These are phyloP conservation scores for Climacteris rufus DNA, from an alignment of 2,113 vertebrate species.

Conservation along the genomic window DNA sequence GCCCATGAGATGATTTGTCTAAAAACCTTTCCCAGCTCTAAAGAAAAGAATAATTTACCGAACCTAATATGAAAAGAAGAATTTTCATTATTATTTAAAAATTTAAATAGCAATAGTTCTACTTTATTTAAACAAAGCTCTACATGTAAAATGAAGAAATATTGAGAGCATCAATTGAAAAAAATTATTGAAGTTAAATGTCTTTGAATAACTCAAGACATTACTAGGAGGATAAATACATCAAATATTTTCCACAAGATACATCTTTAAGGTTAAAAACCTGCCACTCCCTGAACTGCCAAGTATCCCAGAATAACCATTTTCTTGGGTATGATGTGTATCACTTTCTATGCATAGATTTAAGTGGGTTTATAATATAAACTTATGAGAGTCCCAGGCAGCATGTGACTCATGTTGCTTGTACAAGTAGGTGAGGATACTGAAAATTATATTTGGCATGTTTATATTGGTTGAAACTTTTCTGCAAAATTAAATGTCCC, in stretches of 20 bases:
- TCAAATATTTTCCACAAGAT: background rate
- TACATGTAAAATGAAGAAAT: background rate
- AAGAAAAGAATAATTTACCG: background rate
- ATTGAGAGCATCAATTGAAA: background rate
- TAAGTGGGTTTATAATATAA: background rate
- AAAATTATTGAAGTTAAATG: background rate
- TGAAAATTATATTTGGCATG: constrained; percentile 6
- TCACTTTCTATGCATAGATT: constrained; percentile 7
- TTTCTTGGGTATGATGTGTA: background rate
- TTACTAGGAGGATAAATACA: background rate
- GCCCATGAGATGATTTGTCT: background rate
- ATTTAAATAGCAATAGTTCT: background rate
- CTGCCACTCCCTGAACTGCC: background rate
- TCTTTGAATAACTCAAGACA: background rate
- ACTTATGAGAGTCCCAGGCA: background rate
- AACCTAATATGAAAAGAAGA: background rate
- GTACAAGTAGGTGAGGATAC: background rate
- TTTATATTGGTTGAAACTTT: background rate
- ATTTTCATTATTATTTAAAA: background rate
- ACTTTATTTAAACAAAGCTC: background rate
- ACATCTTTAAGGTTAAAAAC: background rate
- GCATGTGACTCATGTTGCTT: background rate
- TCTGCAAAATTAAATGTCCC: background rate
- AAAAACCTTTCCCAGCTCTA: background rate
- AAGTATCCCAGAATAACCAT: background rate